Base-by-base conservation (phyloP, 1,140 invertebrate species). In the Drosophila navojoa region DNA sequence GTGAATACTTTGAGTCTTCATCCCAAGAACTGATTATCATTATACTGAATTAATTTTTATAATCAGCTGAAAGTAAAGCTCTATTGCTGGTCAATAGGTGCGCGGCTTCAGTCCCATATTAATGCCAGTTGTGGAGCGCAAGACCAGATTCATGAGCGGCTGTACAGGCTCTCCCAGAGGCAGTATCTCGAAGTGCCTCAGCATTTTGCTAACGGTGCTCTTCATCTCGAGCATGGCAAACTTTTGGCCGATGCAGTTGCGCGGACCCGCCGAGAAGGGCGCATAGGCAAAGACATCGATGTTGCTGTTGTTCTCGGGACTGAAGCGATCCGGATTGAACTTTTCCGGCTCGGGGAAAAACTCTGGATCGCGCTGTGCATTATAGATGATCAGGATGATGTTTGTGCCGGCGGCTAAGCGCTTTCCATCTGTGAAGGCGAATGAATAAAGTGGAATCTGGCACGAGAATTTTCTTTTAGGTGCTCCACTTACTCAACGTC, bases 161-260 rank as follows among this genome's bases (percentile, higher is more conserved):
- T 77, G 7, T 0, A 91, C 81, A 5, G 81, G 71, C 10, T 71
- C 40, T 27, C 90, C 90, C 2, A 89, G 40, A 0, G 90, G 78
- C 42, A 91, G 38, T 22, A 93, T 13, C 68, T 93, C 92, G 49
- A 81, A 93, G n/a, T 92, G 82, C 9, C 92, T 73, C 1, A 93
- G 19, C 35, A 93, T 58, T 69, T 93, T 92, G 38, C 90, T 91
- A 5, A 93, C 42, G 0, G 90, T 84, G 50, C 86, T 93, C 91
- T 97, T 97, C 84, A 96, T 92, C 92, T 97, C 96, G 77, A 96
- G 90, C 92, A 96, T 93, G 1, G 96, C 97, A 91, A 97, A 98
- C 90, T 95, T 96, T 92, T 96, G 96, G 62, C 96, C 96, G 93
- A 91, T 90, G 80, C 95, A 96, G 81, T 95, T 95, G 76, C 93